These are phyloP conservation scores for Elephantulus edwardii DNA, from an alignment of 2,113 vertebrate species.

Conservation along the genomic window DNA sequence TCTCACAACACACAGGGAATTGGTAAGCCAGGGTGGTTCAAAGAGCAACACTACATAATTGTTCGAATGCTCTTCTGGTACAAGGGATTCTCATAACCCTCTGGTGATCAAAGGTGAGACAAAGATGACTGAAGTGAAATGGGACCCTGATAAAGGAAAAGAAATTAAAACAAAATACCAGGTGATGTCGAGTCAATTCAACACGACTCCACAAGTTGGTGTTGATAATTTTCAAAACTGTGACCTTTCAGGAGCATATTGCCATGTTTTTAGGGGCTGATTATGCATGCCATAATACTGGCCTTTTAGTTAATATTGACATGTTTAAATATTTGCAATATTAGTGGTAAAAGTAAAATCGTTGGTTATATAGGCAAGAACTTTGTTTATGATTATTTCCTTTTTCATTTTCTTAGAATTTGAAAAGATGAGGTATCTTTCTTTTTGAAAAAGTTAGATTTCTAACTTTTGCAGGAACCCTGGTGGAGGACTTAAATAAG, in stretches of 20 bases:
- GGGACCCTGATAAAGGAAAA: rapidly evolving
- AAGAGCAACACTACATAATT: background rate
- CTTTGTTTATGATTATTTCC: background rate
- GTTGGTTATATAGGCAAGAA: background rate
- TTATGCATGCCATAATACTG: too few relatives aligned
- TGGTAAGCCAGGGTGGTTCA: background rate
- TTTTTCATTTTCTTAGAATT: background rate
- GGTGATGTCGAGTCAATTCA: too few relatives aligned
- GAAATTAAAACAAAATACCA: background rate
- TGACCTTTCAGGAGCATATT: too few relatives aligned
- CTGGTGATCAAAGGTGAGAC: background rate
- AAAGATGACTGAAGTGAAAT: rapidly evolving
- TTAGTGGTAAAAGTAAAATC: background rate
- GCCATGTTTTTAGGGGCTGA: too few relatives aligned
- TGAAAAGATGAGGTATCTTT: rapidly evolving
- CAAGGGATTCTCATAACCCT: background rate
- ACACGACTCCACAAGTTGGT: too few relatives aligned
- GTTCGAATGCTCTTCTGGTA: background rate
- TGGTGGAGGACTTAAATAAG: too few relatives aligned
- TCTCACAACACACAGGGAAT: too few relatives aligned
- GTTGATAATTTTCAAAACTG: too few relatives aligned
- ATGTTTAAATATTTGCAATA: too few relatives aligned
- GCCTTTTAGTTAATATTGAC: too few relatives aligned
- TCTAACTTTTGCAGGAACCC: background rate
- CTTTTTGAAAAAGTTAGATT: too few relatives aligned